phyloP scores from a whole-genome alignment of 2,888 invertebrate genomes.

The Lordiphosa fenestrarum region DNA sequence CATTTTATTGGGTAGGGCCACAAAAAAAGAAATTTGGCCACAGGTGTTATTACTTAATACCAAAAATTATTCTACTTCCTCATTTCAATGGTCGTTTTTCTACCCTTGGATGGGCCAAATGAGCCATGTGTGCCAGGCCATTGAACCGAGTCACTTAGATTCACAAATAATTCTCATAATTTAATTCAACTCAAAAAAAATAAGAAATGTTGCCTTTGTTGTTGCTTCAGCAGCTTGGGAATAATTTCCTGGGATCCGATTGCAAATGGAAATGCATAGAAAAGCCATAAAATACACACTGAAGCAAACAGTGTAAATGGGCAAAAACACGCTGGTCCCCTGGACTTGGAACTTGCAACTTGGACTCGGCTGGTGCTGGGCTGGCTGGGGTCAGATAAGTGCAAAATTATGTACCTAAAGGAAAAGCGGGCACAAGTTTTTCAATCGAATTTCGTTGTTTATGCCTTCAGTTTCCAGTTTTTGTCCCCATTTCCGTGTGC shows the following conservation, averaged over 20 bases:
- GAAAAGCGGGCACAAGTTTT: conserved; percentile 48
- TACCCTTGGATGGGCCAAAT: neutral
- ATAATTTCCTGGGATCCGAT: conserved; percentile 27
- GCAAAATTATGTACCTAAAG: conserved; percentile 57
- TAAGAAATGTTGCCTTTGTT: neutral
- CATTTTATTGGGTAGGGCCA: too few relatives aligned
- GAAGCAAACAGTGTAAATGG: conserved; percentile 24
- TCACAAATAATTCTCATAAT: conserved; percentile 56
- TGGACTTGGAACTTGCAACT: conserved; percentile 1
- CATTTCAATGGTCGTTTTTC: neutral
- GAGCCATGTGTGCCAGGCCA: conserved; percentile 14
- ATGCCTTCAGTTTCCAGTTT: conserved; percentile 36
- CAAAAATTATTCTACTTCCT: too few relatives aligned
- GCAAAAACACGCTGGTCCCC: conserved; percentile 22
- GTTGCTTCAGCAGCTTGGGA: neutral
- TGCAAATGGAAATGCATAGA: conserved; percentile 54
- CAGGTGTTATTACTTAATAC: too few relatives aligned
- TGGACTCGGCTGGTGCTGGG: conserved; percentile 3
- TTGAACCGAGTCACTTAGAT: conserved; percentile 22
- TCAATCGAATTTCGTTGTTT: conserved; percentile 59
- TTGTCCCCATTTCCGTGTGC: conserved; percentile 16
- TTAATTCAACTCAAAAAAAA: conserved; percentile 30
- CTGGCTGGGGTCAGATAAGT: conserved; percentile 63
- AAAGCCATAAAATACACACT: conserved; percentile 48
- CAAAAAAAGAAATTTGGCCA: too few relatives aligned